Percentiles rank a stretch among this genome's conserved stretches.
Conservation (phyloP, 2,888 invertebrate species). For the Biston betularia region DNA sequence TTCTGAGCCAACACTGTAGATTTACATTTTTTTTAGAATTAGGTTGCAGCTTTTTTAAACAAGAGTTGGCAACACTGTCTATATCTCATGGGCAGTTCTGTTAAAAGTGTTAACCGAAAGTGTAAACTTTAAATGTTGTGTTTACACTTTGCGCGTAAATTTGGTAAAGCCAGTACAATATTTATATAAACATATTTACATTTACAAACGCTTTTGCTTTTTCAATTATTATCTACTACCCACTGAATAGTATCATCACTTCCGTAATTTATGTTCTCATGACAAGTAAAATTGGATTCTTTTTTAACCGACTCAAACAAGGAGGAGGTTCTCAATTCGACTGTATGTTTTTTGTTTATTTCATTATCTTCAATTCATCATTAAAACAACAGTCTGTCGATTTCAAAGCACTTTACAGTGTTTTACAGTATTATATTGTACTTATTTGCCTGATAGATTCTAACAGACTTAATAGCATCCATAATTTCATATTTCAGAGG, state of each 20-base stretch:
- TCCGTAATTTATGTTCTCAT: not conserved
- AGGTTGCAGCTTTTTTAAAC: no score
- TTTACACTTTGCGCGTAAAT: conserved; percentile 31
- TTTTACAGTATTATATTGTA: not conserved
- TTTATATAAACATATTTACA: conserved; percentile 30
- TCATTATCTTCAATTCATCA: no score
- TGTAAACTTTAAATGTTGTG: conserved; percentile 37
- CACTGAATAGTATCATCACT: not conserved
- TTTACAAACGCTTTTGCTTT: conserved; percentile 3
- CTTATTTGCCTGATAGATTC: not conserved
- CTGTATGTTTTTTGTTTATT: not conserved
- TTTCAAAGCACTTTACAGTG: not conserved
- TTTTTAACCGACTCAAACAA: no score
- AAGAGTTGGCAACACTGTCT: no score
- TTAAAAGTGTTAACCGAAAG: conserved; percentile 63
- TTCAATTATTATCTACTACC: conserved; percentile 8
- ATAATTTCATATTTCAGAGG: conserved; percentile 82
- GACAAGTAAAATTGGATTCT: not conserved
- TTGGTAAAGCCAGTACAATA: conserved; percentile 27
- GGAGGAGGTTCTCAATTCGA: no score
- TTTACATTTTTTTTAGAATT: no score
- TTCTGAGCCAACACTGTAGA: no score
- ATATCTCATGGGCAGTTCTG: not conserved
- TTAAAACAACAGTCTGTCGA: not conserved
- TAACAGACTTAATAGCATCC: not conserved